Evolutionary conservation across 2,888 invertebrate genomes (phyloP).

Genomic region (Synanthedon andrenaeformis): DNA sequence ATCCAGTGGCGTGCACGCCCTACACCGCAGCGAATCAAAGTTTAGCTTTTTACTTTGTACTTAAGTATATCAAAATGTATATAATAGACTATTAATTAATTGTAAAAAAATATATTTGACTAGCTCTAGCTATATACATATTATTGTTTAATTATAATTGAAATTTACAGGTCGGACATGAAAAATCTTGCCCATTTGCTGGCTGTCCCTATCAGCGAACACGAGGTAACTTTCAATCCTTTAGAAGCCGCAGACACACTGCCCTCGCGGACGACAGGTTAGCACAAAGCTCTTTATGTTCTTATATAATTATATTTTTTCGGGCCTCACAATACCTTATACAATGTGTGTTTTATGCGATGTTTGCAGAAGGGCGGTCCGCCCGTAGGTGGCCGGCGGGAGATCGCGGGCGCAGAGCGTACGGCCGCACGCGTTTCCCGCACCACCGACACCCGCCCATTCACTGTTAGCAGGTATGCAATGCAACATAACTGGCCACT

Average conservation of each 20-base stretch:
- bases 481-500: neutral
- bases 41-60: too few relatives aligned
- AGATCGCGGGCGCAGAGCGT: constrained; percentile 64
- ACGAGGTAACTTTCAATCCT: constrained; percentile 73
- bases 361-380: constrained; percentile 52
- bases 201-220: constrained; percentile 78
- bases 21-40: too few relatives aligned
- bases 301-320: neutral
- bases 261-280: constrained; percentile 68
- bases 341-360: neutral
- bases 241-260: constrained; percentile 67
- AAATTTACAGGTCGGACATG: constrained; percentile 74
- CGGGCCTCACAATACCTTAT: neutral
- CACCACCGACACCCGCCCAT: constrained; percentile 68
- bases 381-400: constrained; percentile 68
- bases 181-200: constrained; percentile 78
- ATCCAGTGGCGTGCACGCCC: too few relatives aligned
- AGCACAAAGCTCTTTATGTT: constrained; percentile 1
- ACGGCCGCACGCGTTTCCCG: constrained; percentile 57
- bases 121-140: too few relatives aligned
- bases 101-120: too few relatives aligned
- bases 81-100: too few relatives aligned
- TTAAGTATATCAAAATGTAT: too few relatives aligned
- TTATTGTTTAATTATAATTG: neutral
- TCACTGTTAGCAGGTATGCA: constrained; percentile 71